Evolutionary conservation across 2,113 vertebrate species (phyloP).

Genomic region (Todiramphus chloris): DNA sequence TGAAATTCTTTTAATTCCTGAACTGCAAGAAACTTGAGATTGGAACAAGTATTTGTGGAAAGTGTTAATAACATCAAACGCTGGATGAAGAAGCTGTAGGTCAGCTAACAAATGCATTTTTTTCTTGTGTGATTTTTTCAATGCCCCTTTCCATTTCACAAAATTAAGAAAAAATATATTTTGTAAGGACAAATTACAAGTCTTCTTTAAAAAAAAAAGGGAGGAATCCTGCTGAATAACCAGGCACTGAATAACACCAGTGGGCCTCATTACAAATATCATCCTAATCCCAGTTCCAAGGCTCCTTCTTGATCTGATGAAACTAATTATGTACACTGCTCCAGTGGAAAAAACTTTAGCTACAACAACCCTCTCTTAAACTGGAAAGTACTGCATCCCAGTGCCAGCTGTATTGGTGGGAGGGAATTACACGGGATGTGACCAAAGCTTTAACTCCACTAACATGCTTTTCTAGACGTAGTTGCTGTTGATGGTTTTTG

Average conservation of each 20-base stretch:
- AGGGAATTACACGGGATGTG: not conserved
- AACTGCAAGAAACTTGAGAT: not conserved
- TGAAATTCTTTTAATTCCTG: not conserved
- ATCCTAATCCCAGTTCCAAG: not conserved
- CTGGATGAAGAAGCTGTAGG: not conserved
- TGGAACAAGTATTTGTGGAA: not conserved
- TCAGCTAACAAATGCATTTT: not conserved
- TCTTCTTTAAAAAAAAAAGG: not conserved
- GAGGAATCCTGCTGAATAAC: not conserved
- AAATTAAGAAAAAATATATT: not conserved
- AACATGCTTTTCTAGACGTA: not conserved
- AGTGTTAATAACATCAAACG: not conserved
- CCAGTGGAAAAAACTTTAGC: not conserved
- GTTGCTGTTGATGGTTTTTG: not conserved
- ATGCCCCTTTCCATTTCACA: not conserved
- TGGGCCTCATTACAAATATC: not conserved
- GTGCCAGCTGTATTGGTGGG: not conserved
- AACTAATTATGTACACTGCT: not conserved
- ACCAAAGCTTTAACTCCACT: not conserved
- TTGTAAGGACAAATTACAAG: not conserved
- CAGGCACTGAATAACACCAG: not conserved
- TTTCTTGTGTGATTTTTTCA: not conserved
- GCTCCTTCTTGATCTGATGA: not conserved
- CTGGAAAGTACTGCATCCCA: not conserved
- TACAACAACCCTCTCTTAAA: not conserved